phyloP scores from a whole-genome alignment of 2,797 vertebrate genomes.

The Enoplosus armatus region DNA sequence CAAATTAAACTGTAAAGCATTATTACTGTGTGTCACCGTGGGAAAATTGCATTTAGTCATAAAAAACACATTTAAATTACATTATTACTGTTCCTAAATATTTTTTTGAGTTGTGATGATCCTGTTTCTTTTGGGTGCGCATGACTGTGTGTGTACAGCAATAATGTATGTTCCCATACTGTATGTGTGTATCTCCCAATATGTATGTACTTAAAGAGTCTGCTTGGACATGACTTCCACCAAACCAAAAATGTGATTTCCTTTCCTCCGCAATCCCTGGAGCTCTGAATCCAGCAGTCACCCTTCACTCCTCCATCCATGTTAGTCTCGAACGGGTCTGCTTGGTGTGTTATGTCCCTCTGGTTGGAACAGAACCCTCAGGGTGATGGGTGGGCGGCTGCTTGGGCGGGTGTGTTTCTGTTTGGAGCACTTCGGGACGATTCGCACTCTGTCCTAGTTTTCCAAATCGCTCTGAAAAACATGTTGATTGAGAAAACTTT shows the following conservation, averaged over 20 bases:
- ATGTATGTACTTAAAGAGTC: not conserved
- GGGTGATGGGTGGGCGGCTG: conserved; percentile 29
- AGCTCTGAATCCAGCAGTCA: conserved; percentile 51
- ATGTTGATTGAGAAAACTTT: conserved; percentile 66
- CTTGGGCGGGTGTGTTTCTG: conserved; percentile 19
- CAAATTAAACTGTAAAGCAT: not conserved
- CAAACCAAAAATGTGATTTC: conserved; percentile 12
- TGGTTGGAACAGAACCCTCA: conserved; percentile 40
- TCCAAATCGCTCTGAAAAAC: conserved; percentile 71
- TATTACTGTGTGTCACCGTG: not conserved
- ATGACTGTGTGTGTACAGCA: not conserved
- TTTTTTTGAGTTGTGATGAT: not conserved
- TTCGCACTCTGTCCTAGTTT: conserved; percentile 73
- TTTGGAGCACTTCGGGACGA: conserved; percentile 50
- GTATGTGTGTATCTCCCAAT: not conserved
- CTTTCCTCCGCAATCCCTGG: conserved; percentile 41
- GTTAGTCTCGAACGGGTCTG: conserved; percentile 22
- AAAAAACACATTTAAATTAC: not conserved
- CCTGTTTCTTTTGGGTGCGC: not conserved
- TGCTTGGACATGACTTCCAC: not conserved
- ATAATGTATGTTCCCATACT: not conserved
- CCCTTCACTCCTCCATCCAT: conserved; percentile 5
- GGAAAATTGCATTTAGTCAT: not conserved
- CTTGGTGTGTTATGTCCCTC: conserved; percentile 59
- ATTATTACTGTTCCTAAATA: not conserved